These are phyloP conservation scores for Grallaria varia DNA, from an alignment of 2,113 vertebrate species.

Conservation along the genomic window DNA sequence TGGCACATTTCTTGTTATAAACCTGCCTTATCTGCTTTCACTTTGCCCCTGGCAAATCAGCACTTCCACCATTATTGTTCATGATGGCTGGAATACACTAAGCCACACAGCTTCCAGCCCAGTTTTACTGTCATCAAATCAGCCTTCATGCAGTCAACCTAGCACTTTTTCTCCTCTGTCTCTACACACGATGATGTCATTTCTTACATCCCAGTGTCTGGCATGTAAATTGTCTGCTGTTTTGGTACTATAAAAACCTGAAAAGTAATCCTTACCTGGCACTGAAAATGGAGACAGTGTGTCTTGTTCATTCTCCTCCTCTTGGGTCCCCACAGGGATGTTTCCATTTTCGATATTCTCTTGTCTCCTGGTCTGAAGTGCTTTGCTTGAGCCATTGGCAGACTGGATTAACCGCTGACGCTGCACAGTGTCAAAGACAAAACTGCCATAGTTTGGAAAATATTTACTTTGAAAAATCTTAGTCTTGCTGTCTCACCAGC, in stretches of 20 bases:
- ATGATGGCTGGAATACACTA: neutral
- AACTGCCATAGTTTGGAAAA: neutral
- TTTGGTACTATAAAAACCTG: neutral
- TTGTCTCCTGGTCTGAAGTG: conserved; percentile 83
- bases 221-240: neutral
- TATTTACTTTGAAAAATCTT: neutral
- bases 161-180: neutral
- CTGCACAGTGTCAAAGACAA: conserved; percentile 68
- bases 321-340: conserved; percentile 84
- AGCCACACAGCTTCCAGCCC: neutral
- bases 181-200: rapidly evolving
- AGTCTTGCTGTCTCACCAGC: neutral
- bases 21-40: neutral
- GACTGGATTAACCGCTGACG: conserved; percentile 91
- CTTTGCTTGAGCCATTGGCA: conserved; percentile 82
- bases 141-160: neutral
- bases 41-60: neutral
- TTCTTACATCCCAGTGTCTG: neutral
- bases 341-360: conserved; percentile 91
- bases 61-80: neutral
- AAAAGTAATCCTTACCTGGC: conserved; percentile 74
- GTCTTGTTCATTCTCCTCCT: conserved; percentile 74
- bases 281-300: conserved; percentile 86
- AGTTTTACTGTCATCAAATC: neutral
- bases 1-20: neutral